Conservation (phyloP, 2,113 vertebrate species). For the Xiphophorus couchianus region DNA sequence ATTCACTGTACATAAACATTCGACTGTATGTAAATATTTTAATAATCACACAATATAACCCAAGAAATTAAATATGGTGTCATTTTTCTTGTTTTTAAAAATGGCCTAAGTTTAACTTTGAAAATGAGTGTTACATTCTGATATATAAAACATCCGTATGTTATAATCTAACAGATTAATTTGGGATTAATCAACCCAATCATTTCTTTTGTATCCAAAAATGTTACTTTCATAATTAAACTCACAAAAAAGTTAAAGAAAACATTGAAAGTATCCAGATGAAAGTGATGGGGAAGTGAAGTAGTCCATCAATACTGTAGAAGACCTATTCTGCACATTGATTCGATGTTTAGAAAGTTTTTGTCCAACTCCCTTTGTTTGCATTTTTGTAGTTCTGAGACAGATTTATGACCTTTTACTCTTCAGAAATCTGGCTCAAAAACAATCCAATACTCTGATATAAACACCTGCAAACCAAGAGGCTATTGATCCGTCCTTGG, state of each 20-base stretch:
- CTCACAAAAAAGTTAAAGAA: neutral
- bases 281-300: neutral
- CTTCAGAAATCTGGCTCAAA: slow-evolving; percentile 13
- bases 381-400: neutral
- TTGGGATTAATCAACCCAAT: no score
- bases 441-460: slow-evolving; percentile 1
- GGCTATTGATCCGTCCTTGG: slow-evolving; percentile 47
- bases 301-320: neutral
- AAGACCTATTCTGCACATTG: neutral
- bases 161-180: no score
- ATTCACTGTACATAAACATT: no score
- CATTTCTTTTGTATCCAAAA: no score
- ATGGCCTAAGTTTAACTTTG: no score
- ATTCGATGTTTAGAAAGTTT: neutral
- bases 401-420: slow-evolving; percentile 17
- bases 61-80: no score
- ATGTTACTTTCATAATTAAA: no score
- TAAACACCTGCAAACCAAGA: slow-evolving; percentile 38
- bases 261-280: neutral
- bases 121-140: no score
- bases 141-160: no score
- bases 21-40: no score
- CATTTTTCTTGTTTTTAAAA: no score
- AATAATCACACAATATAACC: no score
- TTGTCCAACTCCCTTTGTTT: neutral